These are phyloP conservation scores for Piscicola geometra DNA, from an alignment of 2,888 invertebrate species.

Conservation along the genomic window DNA sequence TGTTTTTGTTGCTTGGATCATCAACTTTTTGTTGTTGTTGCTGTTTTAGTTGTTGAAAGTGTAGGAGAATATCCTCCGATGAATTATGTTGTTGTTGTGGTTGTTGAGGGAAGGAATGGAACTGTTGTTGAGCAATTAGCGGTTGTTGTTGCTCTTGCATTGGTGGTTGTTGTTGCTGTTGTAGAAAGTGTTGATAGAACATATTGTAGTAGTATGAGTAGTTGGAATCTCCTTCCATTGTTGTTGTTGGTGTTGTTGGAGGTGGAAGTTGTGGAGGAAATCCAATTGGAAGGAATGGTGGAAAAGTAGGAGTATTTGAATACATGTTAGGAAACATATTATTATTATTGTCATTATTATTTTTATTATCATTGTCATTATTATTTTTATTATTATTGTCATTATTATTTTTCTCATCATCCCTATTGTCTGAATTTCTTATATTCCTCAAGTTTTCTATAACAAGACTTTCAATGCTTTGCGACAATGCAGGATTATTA, in stretches of 20 bases:
- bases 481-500: too few species aligned
- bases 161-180: constrained; percentile 5
- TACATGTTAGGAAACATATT: not conserved
- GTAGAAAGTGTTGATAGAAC: not conserved
- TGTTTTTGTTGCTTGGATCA: not conserved
- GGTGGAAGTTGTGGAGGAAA: not conserved
- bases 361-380: not conserved
- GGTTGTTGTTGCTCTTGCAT: constrained; percentile 9
- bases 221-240: not conserved
- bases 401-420: too few species aligned
- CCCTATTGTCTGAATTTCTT: too few species aligned
- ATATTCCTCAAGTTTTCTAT: too few species aligned
- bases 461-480: too few species aligned
- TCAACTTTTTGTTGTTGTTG: not conserved
- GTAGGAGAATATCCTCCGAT: not conserved
- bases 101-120: not conserved
- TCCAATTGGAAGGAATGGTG: not conserved
- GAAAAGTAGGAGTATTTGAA: too few species aligned
- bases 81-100: not conserved
- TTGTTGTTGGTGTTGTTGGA: not conserved
- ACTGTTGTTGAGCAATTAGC: not conserved
- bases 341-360: not conserved
- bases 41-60: not conserved
- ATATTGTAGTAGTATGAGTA: constrained; percentile 2
- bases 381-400: too few species aligned